Percentiles rank a stretch among this genome's conserved stretches.
Evolutionary conservation across 2,113 vertebrate species (phyloP).

Genomic region (Microtus richardsoni): DNA sequence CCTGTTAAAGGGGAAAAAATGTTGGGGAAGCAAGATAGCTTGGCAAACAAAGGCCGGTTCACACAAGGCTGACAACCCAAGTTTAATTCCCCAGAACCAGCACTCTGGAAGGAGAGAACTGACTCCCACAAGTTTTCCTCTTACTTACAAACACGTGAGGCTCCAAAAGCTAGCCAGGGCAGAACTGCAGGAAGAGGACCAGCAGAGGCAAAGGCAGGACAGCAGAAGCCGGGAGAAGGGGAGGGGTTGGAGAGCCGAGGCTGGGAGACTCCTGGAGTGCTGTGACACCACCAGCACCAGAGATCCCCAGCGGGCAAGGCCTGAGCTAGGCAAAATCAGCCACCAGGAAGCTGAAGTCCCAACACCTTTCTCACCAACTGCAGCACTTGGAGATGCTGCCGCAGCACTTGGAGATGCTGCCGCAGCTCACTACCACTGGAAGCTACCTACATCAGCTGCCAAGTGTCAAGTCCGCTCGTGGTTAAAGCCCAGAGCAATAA

Average conservation of each 20-base stretch:
- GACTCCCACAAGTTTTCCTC: background rate
- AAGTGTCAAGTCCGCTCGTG: background rate
- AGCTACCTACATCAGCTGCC: background rate
- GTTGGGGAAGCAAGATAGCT: background rate
- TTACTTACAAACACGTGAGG: background rate
- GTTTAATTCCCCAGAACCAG: too few species aligned
- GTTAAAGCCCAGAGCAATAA: background rate
- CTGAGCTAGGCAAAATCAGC: background rate
- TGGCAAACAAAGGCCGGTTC: background rate
- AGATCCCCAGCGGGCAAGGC: too few species aligned
- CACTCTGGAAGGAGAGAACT: background rate
- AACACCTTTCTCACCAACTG: background rate
- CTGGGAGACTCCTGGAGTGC: background rate
- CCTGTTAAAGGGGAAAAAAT: background rate
- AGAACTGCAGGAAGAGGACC: too few species aligned
- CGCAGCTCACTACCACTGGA: background rate
- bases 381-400: background rate
- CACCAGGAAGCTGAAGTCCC: background rate
- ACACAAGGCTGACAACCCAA: background rate
- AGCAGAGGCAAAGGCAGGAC: too few species aligned
- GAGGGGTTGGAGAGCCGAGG: background rate
- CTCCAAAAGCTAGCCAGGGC: background rate
- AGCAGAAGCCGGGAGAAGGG: background rate
- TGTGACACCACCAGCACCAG: background rate
- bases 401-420: background rate